Evolutionary conservation across 2,888 invertebrate genomes (phyloP).

Genomic region (Drosophila monieri): DNA sequence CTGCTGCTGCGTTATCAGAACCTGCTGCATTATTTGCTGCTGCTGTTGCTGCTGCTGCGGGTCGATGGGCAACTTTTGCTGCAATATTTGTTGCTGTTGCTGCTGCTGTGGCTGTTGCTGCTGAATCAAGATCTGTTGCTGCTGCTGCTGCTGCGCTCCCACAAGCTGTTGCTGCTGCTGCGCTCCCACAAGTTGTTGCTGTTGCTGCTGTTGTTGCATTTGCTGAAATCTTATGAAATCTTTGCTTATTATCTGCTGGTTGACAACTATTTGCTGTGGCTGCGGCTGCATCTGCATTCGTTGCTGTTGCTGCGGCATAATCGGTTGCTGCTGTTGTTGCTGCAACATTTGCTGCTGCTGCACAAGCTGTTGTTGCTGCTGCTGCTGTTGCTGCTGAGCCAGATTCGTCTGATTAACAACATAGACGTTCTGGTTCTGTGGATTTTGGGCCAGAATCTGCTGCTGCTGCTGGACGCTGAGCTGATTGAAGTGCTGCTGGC

Average conservation of each 20-base stretch:
- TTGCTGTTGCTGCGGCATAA: conserved; percentile 67
- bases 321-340: conserved; percentile 57
- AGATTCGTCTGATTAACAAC: conserved; percentile 82
- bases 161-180: conserved; percentile 78
- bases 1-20: conserved; percentile 83
- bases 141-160: conserved; percentile 85
- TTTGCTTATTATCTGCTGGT: conserved; percentile 83
- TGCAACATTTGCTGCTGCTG: conserved; percentile 71
- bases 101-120: conserved; percentile 73
- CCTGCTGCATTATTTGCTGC: conserved; percentile 83
- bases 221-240: too few species aligned
- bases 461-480: conserved; percentile 86
- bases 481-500: conserved; percentile 87
- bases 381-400: conserved; percentile 76
- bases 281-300: conserved; percentile 82
- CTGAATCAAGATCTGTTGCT: conserved; percentile 79
- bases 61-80: conserved; percentile 77
- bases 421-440: conserved; percentile 84
- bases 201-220: conserved; percentile 84
- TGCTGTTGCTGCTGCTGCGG: conserved; percentile 81
- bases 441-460: conserved; percentile 83
- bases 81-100: conserved; percentile 83
- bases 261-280: conserved; percentile 82
- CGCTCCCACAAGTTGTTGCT: conserved; percentile 83
- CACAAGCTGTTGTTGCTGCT: conserved; percentile 64